Conservation (phyloP, 2,888 invertebrate genomes). For the Amiota communis region DNA sequence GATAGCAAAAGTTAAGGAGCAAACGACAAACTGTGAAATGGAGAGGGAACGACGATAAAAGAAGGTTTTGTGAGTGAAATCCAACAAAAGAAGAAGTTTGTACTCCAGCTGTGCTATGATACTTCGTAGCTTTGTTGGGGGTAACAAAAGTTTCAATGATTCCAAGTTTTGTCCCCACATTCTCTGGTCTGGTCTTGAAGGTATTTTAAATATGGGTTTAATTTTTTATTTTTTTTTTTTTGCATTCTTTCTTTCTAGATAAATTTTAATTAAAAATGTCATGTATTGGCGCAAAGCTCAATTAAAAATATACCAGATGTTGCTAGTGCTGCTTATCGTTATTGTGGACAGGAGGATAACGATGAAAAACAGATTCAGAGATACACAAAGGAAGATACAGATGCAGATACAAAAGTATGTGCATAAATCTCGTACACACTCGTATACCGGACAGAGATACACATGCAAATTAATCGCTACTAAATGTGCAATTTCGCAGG, state of each 20-base stretch:
- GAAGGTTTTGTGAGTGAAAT: too few species aligned
- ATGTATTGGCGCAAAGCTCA: conserved; percentile 8
- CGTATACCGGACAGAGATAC: background rate
- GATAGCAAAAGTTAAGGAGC: conserved; percentile 9
- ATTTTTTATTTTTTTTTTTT: background rate
- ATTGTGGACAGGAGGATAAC: background rate
- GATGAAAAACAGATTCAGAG: too few species aligned
- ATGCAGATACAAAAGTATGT: background rate
- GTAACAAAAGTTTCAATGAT: too few species aligned
- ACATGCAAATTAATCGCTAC: conserved; percentile 25
- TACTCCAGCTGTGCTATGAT: too few species aligned
- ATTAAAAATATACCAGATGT: conserved; percentile 1
- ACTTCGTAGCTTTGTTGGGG: too few species aligned
- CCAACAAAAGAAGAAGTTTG: too few species aligned
- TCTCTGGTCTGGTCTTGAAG: background rate
- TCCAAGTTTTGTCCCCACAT: too few species aligned
- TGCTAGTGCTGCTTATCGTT: conserved; percentile 5
- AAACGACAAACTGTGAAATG: background rate
- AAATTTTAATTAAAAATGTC: conserved; percentile 17
- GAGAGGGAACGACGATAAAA: too few species aligned
- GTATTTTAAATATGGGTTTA: background rate
- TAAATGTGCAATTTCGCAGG: conserved; percentile 15
- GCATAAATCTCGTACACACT: background rate
- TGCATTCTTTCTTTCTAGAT: background rate
- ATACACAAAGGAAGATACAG: too few species aligned